These are phyloP conservation scores for Sarcophaga variegata DNA, from an alignment of 2,888 invertebrate species.

Conservation along the genomic window DNA sequence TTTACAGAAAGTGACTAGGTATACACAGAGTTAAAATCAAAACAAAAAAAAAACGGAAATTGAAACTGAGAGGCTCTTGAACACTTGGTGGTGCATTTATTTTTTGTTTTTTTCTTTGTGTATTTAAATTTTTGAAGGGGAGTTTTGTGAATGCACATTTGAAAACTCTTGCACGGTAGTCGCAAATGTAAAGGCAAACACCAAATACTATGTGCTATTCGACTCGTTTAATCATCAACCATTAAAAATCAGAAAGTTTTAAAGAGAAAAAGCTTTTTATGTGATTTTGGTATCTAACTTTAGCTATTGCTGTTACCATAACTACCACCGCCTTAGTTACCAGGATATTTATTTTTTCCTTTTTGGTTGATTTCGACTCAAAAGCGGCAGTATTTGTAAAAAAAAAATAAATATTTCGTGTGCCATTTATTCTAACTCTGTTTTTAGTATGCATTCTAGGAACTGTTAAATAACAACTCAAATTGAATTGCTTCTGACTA, in stretches of 20 bases:
- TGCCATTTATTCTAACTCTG: neutral
- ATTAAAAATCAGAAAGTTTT: conserved; percentile 18
- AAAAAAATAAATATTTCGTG: conserved; percentile 4
- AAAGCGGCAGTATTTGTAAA: neutral
- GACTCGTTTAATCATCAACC: conserved; percentile 30
- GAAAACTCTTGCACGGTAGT: too few species aligned
- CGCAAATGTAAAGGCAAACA: neutral
- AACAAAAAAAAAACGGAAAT: neutral
- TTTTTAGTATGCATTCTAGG: neutral
- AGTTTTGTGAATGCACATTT: too few species aligned
- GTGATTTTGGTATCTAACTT: neutral
- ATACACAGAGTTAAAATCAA: too few species aligned
- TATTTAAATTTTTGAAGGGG: neutral
- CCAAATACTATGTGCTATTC: conserved; percentile 26
- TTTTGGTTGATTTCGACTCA: neutral
- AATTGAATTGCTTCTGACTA: conserved; percentile 3
- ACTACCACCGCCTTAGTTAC: neutral
- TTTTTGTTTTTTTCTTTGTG: neutral
- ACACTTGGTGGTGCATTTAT: conserved; percentile 9
- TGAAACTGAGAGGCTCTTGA: neutral
- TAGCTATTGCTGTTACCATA: too few species aligned
- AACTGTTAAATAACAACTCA: neutral
- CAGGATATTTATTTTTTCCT: neutral
- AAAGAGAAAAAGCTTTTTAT: conserved; percentile 8
- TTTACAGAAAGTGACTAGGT: too few species aligned